phyloP scores from a whole-genome alignment of 2,888 invertebrate genomes.

The Ernsta delagoae region DNA sequence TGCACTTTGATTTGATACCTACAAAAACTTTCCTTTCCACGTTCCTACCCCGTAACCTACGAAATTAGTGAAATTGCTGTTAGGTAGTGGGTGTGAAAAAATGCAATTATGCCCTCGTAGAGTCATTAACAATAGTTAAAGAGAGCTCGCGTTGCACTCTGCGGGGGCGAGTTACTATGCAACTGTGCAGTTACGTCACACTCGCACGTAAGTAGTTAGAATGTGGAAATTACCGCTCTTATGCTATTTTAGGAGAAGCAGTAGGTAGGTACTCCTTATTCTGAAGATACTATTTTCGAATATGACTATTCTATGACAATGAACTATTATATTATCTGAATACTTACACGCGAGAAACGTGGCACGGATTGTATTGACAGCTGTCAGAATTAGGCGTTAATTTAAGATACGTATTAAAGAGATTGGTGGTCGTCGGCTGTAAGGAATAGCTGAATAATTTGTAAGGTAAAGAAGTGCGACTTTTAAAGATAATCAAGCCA shows the following conservation, averaged over 20 bases:
- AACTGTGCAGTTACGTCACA: conserved; percentile 39
- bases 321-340: no score
- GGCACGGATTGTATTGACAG: background rate
- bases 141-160: conserved; percentile 49
- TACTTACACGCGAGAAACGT: no score
- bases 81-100: conserved; percentile 72
- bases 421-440: conserved; percentile 8
- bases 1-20: conserved; percentile 40
- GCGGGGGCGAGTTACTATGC: conserved; percentile 42
- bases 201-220: conserved; percentile 40
- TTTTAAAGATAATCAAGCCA: conserved; percentile 55
- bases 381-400: background rate
- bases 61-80: conserved; percentile 77
- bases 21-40: conserved; percentile 46
- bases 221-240: conserved; percentile 41
- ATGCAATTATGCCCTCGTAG: conserved; percentile 77
- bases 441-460: conserved; percentile 29
- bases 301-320: no score
- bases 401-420: conserved; percentile 1
- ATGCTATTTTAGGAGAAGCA: conserved; percentile 17
- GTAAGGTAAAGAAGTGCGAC: conserved; percentile 28
- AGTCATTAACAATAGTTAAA: conserved; percentile 81
- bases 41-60: conserved; percentile 62
- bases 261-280: no score
- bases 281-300: no score